Base-by-base conservation (phyloP, 2,888 invertebrate genomes). In the Notocelia uddmanniana region DNA sequence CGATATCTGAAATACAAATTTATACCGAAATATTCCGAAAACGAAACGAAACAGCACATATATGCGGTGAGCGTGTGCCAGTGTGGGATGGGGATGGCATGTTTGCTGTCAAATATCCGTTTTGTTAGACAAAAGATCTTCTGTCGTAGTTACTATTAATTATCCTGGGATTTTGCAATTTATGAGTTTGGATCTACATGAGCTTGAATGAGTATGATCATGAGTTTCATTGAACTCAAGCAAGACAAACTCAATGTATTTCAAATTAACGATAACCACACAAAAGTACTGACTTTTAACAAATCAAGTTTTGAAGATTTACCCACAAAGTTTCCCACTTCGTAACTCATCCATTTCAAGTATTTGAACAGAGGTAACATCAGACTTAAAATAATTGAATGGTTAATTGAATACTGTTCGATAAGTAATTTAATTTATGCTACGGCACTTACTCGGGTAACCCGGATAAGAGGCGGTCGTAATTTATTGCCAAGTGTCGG, bases 361-460 rank as follows among this genome's bases (percentile, higher is more conserved):
- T 66, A 66, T 66, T 71, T 71, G 21, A 71, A 59, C 54, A 34
- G 11, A 19, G 66, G 31, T n/a, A 64, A 54, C 54, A 59, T 54
- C 18, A 31, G 71, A 66, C 71, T 66, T 59, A 54, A 68, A 73
- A 72, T 76, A 74, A 76, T 75, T 74, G 70, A 67, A 74, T 66
- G 74, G 68, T 68, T 76, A 76, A 77, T 77, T 73, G 74, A 74
- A 77, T 74, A 72, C 59, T 55, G 60, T 69, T 74, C 76, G 74
- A 75, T 76, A 73, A 74, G 76, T 77, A 73, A 76, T 76, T 74
- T 74, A 76, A 77, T 76, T 76, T 74, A 74, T 68, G 76, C 68
- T 54, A 66, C 55, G 60, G 67, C 72, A 69, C 69, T 71, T 74
- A 62, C 68, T 74, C 70, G 74, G 69, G 57, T 72, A 58, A 62